A percentile compares a stretch with the other conserved stretches of the same genome.
These are phyloP conservation scores for Graptemys geographica DNA, from an alignment of 2,797 vertebrate genomes.

Conservation along the genomic window DNA sequence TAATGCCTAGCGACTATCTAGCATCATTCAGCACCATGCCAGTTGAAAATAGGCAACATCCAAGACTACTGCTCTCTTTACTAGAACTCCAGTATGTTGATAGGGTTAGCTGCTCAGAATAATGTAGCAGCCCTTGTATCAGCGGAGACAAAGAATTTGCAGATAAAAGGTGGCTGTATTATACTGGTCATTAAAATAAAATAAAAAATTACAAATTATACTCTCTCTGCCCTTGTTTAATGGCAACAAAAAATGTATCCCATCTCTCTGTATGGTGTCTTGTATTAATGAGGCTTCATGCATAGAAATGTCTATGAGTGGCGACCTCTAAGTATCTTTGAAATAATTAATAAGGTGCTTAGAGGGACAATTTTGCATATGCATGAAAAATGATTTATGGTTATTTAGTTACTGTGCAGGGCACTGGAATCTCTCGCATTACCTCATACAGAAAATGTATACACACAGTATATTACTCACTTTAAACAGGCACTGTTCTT, in stretches of 20 bases:
- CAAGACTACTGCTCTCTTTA: neutral
- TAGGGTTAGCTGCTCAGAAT: constrained; percentile 35
- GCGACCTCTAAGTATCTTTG: constrained; percentile 82
- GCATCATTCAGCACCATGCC: neutral
- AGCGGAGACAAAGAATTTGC: constrained; percentile 2
- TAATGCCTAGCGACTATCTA: constrained; percentile 22
- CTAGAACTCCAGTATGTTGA: neutral
- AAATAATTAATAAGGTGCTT: constrained; percentile 84
- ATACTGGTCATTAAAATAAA: constrained; percentile 44
- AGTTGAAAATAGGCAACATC: neutral
- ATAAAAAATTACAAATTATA: constrained; percentile 46
- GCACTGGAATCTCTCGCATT: constrained; percentile 45
- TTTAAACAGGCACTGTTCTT: constrained; percentile 23
- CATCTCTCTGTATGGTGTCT: constrained; percentile 62
- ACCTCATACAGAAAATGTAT: constrained; percentile 46
- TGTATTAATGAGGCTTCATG: constrained; percentile 79
- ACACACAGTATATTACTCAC: neutral
- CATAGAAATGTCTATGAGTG: constrained; percentile 73
- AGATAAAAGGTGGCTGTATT: constrained; percentile 1
- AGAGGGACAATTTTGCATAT: constrained; percentile 78
- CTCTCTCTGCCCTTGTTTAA: constrained; percentile 64
- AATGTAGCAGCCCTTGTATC: neutral
- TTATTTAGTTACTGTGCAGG: constrained; percentile 70
- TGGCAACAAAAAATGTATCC: constrained; percentile 67
- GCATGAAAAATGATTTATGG: constrained; percentile 72